A percentile compares a stretch with the other conserved stretches of the same genome.
Conservation (phyloP, 2,888 invertebrate species). For the Leptinotarsa juncta region DNA sequence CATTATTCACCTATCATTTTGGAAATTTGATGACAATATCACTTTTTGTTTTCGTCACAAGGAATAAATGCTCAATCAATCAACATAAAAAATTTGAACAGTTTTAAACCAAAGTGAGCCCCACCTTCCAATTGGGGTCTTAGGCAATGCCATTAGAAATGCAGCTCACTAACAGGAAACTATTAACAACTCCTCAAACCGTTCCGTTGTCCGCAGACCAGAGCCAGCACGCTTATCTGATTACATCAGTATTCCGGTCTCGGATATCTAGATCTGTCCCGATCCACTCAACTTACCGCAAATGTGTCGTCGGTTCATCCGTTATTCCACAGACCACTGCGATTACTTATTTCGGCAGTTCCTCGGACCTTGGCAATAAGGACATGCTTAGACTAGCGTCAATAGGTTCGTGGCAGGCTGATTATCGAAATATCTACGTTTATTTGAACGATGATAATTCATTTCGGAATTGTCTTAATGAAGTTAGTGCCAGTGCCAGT, state of each 20-base stretch:
- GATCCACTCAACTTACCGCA: slow-evolving; percentile 55
- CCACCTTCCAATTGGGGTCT: too few species aligned
- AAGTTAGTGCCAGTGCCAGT: too few species aligned
- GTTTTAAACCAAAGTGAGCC: too few species aligned
- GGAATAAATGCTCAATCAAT: too few species aligned
- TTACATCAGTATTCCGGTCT: slow-evolving; percentile 62
- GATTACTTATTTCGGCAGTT: slow-evolving; percentile 37
- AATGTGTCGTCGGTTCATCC: slow-evolving; percentile 57
- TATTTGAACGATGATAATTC: too few species aligned
- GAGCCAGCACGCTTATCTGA: slow-evolving; percentile 53
- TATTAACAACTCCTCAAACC: slow-evolving; percentile 21
- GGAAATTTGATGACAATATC: too few species aligned
- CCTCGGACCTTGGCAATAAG: slow-evolving; percentile 38
- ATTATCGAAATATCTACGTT: neutral
- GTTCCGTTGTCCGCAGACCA: neutral
- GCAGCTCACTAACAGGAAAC: slow-evolving; percentile 20
- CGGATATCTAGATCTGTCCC: slow-evolving; percentile 59
- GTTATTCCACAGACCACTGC: slow-evolving; percentile 53
- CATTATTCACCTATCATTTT: too few species aligned
- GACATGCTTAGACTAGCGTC: slow-evolving; percentile 29
- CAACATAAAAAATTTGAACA: too few species aligned
- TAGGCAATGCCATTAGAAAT: slow-evolving; percentile 2
- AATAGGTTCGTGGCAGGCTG: neutral
- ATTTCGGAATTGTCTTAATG: too few species aligned
- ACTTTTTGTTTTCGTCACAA: too few species aligned